Evolutionary conservation across 1,140 invertebrate genomes (phyloP).

Genomic region (Papilio xuthus): DNA sequence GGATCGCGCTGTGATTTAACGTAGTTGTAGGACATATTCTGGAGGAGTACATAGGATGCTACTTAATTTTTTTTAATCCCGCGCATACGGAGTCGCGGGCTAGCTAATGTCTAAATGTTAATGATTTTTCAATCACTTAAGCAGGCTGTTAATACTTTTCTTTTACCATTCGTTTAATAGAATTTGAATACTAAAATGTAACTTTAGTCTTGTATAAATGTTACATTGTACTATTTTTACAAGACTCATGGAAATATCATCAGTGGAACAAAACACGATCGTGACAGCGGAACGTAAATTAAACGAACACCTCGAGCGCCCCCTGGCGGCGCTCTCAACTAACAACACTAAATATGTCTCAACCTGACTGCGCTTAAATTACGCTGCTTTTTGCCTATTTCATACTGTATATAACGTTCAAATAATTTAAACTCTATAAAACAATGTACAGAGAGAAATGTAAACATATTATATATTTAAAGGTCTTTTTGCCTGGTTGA

Average conservation of each 20-base stretch:
- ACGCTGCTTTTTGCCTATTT: neutral
- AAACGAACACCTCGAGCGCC: neutral
- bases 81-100: too few species aligned
- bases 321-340: neutral
- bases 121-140: too few species aligned
- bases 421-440: neutral
- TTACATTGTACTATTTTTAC: neutral
- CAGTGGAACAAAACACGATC: neutral
- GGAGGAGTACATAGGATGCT: too few species aligned
- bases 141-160: too few species aligned
- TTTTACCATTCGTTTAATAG: too few species aligned
- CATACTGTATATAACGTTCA: neutral
- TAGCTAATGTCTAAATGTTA: too few species aligned
- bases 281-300: neutral
- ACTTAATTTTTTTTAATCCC: too few species aligned
- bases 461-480: too few species aligned
- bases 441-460: neutral
- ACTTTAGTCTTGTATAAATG: neutral
- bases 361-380: neutral
- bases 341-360: neutral
- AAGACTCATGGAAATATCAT: neutral
- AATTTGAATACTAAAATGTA: too few species aligned
- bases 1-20: too few species aligned
- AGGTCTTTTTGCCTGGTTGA: too few species aligned
- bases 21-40: too few species aligned